phyloP scores from a whole-genome alignment of 2,113 vertebrate genomes.

The Pteropus alecto region DNA sequence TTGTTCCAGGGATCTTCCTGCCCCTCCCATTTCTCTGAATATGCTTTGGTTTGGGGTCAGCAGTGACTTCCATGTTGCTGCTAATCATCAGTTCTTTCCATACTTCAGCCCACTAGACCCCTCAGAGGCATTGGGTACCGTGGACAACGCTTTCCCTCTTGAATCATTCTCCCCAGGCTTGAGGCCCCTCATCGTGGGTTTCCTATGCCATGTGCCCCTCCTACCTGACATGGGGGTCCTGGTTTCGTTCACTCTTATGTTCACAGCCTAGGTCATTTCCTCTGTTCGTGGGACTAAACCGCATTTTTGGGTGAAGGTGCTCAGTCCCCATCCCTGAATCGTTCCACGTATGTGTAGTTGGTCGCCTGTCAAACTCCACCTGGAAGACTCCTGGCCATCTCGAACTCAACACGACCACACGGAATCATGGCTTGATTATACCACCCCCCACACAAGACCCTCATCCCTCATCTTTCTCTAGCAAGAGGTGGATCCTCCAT shows the following conservation, averaged over 20 bases:
- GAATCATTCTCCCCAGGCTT: background rate
- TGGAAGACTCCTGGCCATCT: background rate
- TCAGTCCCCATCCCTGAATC: background rate
- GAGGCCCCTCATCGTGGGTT: background rate
- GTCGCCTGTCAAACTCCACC: background rate
- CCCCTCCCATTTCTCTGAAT: background rate
- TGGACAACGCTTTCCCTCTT: background rate
- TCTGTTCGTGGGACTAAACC: no score
- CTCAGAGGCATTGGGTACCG: background rate
- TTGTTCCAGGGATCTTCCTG: background rate
- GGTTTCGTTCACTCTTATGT: background rate
- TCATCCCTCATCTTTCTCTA: background rate
- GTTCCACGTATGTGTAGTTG: fast-evolving
- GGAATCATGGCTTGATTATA: no score
- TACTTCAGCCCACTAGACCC: background rate
- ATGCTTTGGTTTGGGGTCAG: background rate
- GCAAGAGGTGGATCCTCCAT: background rate
- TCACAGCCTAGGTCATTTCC: no score
- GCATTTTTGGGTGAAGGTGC: background rate
- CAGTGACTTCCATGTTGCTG: fast-evolving
- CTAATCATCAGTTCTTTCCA: background rate
- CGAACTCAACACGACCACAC: background rate
- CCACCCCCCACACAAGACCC: fast-evolving
- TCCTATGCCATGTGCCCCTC: background rate
- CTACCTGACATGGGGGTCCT: background rate